These are phyloP conservation scores for Dallia pectoralis DNA, from an alignment of 2,797 vertebrate species.

Conservation along the genomic window DNA sequence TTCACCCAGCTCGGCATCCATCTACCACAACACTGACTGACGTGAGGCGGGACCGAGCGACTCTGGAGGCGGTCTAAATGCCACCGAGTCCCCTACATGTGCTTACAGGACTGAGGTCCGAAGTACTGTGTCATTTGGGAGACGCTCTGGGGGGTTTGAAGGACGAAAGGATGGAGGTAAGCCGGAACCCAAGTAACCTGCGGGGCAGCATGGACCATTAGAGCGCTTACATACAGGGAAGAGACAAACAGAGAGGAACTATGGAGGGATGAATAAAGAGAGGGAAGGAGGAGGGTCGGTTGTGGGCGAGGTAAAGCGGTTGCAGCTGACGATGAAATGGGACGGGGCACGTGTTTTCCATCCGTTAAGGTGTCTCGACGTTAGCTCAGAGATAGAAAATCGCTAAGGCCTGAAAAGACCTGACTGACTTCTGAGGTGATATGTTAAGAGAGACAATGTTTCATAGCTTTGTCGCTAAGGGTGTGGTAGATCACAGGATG, in stretches of 20 bases:
- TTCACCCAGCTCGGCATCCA: slow-evolving; percentile 33
- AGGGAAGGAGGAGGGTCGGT: background rate
- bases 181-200: slow-evolving; percentile 34
- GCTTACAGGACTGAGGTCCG: background rate
- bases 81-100: background rate
- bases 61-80: slow-evolving; percentile 13
- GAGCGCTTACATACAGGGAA: background rate
- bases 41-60: slow-evolving; percentile 37
- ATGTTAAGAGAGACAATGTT: background rate
- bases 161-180: slow-evolving; percentile 26
- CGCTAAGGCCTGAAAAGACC: background rate
- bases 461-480: background rate
- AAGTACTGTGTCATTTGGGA: background rate
- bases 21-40: slow-evolving; percentile 17
- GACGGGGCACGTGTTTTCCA: background rate
- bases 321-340: too few relatives aligned
- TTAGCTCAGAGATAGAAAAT: background rate
- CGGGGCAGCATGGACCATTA: background rate
- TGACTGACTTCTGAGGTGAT: background rate
- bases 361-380: background rate
- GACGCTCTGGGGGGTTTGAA: slow-evolving; percentile 2
- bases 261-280: background rate
- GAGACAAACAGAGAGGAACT: background rate
- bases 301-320: background rate
- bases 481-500: background rate